Conservation (phyloP, 2,797 vertebrate genomes). For the Oceanodroma leucorhoa region DNA sequence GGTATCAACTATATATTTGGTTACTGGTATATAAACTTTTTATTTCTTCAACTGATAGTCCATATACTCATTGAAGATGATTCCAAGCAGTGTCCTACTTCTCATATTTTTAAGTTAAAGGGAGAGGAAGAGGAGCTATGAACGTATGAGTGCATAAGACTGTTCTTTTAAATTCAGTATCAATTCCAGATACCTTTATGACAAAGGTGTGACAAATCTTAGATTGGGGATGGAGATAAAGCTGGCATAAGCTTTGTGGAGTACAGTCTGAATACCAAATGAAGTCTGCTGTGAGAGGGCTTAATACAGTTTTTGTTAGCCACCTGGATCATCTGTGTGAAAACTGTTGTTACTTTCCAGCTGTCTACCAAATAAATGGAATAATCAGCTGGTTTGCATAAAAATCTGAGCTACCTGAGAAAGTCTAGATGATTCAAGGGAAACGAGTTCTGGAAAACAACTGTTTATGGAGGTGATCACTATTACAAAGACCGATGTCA, state of each 20-base stretch:
- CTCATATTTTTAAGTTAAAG: not conserved
- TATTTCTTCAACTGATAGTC: not conserved
- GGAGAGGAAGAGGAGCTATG: not conserved
- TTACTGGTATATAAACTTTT: not conserved
- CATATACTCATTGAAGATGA: not conserved
- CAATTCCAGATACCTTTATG: not conserved
- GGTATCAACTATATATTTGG: not conserved
- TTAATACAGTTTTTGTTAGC: not conserved
- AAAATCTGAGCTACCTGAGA: not conserved
- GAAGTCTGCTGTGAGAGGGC: not conserved
- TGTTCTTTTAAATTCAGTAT: not conserved
- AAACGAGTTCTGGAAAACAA: not conserved
- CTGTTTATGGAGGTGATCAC: not conserved
- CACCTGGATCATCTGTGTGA: not conserved
- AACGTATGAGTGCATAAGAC: not conserved
- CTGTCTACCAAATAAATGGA: not conserved
- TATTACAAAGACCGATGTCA: not conserved
- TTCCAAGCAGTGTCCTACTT: not conserved
- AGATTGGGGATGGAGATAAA: not conserved
- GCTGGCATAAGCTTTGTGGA: not conserved
- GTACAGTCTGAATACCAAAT: not conserved
- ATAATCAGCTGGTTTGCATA: not conserved
- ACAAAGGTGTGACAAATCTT: not conserved
- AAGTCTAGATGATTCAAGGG: not conserved
- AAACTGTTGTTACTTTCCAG: not conserved